Conservation (phyloP, 2,797 vertebrate genomes). For the Melanotaenia trifasciata region DNA sequence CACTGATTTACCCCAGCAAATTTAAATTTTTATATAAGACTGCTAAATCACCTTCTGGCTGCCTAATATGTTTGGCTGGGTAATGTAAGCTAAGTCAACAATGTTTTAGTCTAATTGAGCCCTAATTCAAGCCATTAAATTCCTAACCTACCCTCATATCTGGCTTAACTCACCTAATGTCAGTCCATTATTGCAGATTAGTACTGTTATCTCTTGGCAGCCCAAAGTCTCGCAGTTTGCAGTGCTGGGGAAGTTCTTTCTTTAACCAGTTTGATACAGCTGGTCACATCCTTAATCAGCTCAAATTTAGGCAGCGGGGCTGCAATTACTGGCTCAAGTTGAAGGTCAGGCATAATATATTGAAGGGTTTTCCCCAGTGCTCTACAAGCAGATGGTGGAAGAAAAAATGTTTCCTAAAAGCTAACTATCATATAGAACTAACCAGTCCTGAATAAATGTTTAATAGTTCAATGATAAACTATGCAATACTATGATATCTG, state of each 20-base stretch:
- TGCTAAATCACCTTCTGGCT: conserved; percentile 50
- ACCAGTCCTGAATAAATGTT: not conserved
- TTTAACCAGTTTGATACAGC: conserved; percentile 53
- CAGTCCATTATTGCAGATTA: conserved; percentile 61
- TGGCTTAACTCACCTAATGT: conserved; percentile 55
- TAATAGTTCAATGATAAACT: not conserved
- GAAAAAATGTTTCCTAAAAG: conserved; percentile 1
- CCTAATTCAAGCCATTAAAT: conserved; percentile 63
- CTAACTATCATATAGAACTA: not conserved
- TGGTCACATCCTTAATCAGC: conserved; percentile 48
- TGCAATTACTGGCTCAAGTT: conserved; percentile 48
- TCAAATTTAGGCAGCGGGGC: conserved; percentile 37
- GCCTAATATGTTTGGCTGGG: conserved; percentile 23
- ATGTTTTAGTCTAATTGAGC: conserved; percentile 56
- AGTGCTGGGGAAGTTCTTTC: conserved; percentile 41
- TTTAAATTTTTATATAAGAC: not conserved
- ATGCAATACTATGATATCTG: not conserved
- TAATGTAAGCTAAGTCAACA: conserved; percentile 48
- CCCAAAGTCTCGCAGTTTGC: conserved; percentile 37
- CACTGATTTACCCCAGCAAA: conserved; percentile 3
- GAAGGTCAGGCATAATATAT: conserved; percentile 58
- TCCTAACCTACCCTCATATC: conserved; percentile 50
- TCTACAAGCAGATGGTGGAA: conserved; percentile 9
- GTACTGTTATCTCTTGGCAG: conserved; percentile 62
- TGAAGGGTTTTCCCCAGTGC: conserved; percentile 55